Conservation (phyloP, 1,140 invertebrate genomes). For the Bombus polaris region DNA sequence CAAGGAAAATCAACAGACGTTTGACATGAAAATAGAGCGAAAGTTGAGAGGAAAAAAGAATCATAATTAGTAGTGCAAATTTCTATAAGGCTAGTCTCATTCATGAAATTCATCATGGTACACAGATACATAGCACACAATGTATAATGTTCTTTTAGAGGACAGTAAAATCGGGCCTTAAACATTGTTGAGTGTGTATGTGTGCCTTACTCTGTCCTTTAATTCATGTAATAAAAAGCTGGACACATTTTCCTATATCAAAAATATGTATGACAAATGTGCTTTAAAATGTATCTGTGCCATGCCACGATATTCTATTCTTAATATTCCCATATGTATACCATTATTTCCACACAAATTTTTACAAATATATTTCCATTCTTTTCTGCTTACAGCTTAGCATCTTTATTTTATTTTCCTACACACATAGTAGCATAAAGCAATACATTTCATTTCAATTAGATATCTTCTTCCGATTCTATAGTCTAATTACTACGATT, state of each 20-base stretch:
- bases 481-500: not conserved
- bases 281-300: constrained; percentile 79
- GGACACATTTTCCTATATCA: constrained; percentile 48
- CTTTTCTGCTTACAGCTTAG: constrained; percentile 68
- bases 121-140: constrained; percentile 78
- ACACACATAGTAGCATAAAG: constrained; percentile 58
- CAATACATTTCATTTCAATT: constrained; percentile 19
- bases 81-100: constrained; percentile 55
- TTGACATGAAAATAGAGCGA: constrained; percentile 79
- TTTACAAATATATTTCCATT: constrained; percentile 53
- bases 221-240: constrained; percentile 38
- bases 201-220: constrained; percentile 68
- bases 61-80: constrained; percentile 62
- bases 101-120: constrained; percentile 74
- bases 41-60: constrained; percentile 63
- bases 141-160: constrained; percentile 53
- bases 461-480: constrained; percentile 14
- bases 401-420: constrained; percentile 46
- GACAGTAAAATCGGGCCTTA: constrained; percentile 54
- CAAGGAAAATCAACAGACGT: constrained; percentile 76
- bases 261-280: constrained; percentile 60
- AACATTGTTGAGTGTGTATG: constrained; percentile 70
- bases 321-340: constrained; percentile 60
- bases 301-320: constrained; percentile 70
- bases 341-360: constrained; percentile 53